Evolutionary conservation across 1,140 invertebrate genomes (phyloP).

Genomic region (Lamellibrachia luymesi): DNA sequence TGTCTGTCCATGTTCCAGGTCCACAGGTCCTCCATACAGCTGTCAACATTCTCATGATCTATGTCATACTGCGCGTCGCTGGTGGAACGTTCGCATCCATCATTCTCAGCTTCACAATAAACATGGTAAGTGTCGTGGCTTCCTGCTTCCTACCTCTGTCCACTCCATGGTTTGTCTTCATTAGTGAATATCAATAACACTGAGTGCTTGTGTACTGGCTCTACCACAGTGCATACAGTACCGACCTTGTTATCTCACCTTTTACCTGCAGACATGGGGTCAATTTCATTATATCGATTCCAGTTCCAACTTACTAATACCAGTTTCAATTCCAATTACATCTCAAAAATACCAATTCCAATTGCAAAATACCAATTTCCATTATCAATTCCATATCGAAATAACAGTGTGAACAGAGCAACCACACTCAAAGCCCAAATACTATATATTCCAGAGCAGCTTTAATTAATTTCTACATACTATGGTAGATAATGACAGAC

Average conservation of each 20-base stretch:
- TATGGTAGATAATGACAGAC: no score
- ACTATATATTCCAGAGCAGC: no score
- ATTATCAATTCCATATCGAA: no score
- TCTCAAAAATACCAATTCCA: no score
- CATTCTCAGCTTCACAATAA: neutral
- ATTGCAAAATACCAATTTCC: no score
- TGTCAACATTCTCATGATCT: constrained; percentile 13
- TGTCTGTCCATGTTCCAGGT: neutral
- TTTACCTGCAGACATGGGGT: neutral
- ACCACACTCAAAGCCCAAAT: no score
- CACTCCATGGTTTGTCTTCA: neutral
- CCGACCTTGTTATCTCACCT: neutral
- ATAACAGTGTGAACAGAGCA: no score
- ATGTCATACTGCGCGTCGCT: neutral
- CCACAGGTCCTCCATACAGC: neutral
- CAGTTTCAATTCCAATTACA: no score
- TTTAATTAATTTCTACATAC: no score
- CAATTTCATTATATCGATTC: no score
- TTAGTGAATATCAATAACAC: neutral
- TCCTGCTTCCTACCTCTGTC: neutral
- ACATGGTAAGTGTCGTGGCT: neutral
- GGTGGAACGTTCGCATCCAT: neutral
- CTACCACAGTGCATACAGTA: neutral
- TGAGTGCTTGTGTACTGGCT: neutral
- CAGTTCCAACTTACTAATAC: no score